Conservation (phyloP, 2,797 vertebrate genomes). For the Myotis daubentonii region DNA sequence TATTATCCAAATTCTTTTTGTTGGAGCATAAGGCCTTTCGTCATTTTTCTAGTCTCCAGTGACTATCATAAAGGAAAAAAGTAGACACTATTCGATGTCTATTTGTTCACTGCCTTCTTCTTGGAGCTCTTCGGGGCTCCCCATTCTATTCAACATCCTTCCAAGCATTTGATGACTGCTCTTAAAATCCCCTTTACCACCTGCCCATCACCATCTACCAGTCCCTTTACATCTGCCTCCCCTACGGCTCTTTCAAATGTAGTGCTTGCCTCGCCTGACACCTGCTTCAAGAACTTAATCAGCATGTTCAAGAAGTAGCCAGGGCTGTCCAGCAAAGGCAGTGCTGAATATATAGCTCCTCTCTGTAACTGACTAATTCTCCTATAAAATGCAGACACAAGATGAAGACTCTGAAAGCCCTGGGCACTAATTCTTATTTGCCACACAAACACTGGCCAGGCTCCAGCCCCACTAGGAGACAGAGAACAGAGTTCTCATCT, state of each 20-base stretch:
- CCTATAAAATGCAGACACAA: conserved; percentile 19
- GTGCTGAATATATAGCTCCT: neutral
- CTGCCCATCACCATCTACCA: conserved; percentile 26
- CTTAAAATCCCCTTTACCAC: conserved; percentile 39
- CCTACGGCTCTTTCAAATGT: neutral
- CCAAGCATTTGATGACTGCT: neutral
- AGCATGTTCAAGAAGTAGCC: conserved; percentile 39
- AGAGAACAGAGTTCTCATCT: neutral
- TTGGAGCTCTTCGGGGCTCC: neutral
- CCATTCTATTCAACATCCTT: neutral
- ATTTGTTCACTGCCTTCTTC: conserved; percentile 54
- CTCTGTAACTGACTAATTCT: conserved; percentile 27
- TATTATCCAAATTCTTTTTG: conserved; percentile 32
- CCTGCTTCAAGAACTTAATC: conserved; percentile 59
- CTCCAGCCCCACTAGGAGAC: neutral
- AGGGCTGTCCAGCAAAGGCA: neutral
- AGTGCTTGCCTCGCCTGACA: conserved; percentile 20
- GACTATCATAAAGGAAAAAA: conserved; percentile 10
- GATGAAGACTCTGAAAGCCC: neutral
- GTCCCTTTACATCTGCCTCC: neutral
- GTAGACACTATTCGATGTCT: neutral
- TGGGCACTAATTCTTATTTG: neutral
- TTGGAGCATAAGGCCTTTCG: neutral
- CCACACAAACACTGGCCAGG: neutral
- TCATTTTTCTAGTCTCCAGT: neutral